Evolutionary conservation across 2,888 invertebrate genomes (phyloP), one percentile per base, ranked within the genome.

Genomic region (Fragum whitleyi): DNA sequence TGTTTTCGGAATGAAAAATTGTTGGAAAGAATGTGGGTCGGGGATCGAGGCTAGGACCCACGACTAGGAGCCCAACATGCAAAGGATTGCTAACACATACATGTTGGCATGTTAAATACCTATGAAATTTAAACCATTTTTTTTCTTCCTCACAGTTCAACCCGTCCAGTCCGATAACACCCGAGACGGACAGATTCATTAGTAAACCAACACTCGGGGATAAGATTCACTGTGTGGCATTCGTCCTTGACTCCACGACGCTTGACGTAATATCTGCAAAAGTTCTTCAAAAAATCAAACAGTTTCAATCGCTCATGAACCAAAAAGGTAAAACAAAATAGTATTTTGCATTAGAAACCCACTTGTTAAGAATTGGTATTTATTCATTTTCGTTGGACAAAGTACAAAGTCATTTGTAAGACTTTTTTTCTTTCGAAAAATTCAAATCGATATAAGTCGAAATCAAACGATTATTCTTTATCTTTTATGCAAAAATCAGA

Each of bases 141-240:
- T n/a, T n/a, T n/a, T 36, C 9, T 6, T 36, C 32, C 9, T 36
- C 11, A 23, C 62, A 77, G 77, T 77, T 77, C 39, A 72, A 77
- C 28, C 72, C 77, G 19, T 39, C 72, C n/a, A 42, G 42, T 19
- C 72, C 77, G 23, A 77, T 77, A 65, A 68, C 21, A 21, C 68
- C 72, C 1, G 59, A 77, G n/a, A 71, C 77, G 3, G 21, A 39
- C 1, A 72, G 77, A n/a, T 77, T 77, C 21, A 72, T 72, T 19
- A 67, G 57, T 29, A 29, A 67, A 19, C 77, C 77, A 6, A 26
- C 57, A 23, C 28, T 28, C 3, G 47, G 55, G 11, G 77, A 77
- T 29, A 68, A 32, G 36, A 57, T 77, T 32, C 77, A 77, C 21
- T 77, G 77, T 71, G 74, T 75, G n/a, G 74, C 59, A 14, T 75